These are phyloP conservation scores for Drosophila pseudotakahashii DNA, from an alignment of 2,888 invertebrate species.

Conservation along the genomic window DNA sequence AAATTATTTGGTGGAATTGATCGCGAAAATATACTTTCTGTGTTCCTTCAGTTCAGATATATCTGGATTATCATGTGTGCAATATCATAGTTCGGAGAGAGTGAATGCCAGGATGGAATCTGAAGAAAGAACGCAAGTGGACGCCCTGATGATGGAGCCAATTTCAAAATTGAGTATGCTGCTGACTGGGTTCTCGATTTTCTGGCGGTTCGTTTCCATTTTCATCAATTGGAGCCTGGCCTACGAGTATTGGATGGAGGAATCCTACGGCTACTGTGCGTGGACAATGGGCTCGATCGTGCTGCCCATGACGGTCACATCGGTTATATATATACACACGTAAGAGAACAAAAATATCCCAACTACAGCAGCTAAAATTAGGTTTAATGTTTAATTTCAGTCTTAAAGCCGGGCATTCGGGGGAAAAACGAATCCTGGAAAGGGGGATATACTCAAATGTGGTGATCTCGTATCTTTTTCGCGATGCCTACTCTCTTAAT, in stretches of 20 bases:
- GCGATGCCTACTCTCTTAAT: conserved; percentile 51
- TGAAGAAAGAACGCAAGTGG: conserved; percentile 1
- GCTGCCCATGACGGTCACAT: conserved; percentile 59
- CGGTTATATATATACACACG: conserved; percentile 57
- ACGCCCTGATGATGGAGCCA: conserved; percentile 15
- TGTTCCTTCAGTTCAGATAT: too few relatives aligned
- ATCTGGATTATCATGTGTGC: not conserved
- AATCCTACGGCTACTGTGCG: conserved; percentile 38
- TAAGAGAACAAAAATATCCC: conserved; percentile 16
- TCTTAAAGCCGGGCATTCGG: conserved; percentile 26
- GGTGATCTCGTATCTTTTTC: conserved; percentile 60
- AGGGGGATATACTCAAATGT: conserved; percentile 27
- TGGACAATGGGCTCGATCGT: conserved; percentile 64
- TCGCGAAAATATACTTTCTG: too few relatives aligned
- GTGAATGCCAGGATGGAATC: conserved; percentile 2
- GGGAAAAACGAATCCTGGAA: conserved; percentile 32
- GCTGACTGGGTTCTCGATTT: conserved; percentile 43
- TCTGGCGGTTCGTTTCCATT: conserved; percentile 54
- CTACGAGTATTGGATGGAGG: conserved; percentile 44
- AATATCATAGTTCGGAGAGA: not conserved
- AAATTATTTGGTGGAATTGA: too few relatives aligned
- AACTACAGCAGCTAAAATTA: not conserved
- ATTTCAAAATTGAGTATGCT: conserved; percentile 37
- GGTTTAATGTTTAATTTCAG: conserved; percentile 20
- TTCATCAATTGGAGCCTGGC: conserved; percentile 60